Evolutionary conservation across 1,140 invertebrate genomes (phyloP), one percentile per base, ranked within the genome.

Genomic region (Hyphantria cunea): DNA sequence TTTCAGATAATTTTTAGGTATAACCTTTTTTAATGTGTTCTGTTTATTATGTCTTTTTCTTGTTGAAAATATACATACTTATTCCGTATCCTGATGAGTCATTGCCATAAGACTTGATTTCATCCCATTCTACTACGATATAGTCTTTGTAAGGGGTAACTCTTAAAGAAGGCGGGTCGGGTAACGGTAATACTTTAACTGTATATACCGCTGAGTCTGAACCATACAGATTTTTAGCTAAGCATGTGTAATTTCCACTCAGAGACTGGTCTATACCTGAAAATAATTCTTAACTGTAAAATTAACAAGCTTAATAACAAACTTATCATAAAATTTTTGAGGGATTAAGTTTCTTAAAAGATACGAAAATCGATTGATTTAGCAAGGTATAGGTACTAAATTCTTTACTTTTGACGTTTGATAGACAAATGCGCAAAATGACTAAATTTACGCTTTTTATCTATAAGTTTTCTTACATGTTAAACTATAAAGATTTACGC

Each of bases 181-280:
- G 95, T 32, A 95, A 92, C 63, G 95, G 94, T 66, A 96, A 92
- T 1, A 97, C 95, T 68, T 93, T 93, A 10, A 98, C 90, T 2
- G 93, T 92, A 79, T 97, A 97, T 0, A 94, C 93, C 48, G 97
- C 95, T 49, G 94, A 94, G 84, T 97, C 96, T 45, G 94, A 94
- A 0, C 96, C 96, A 82, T 96, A 96, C 8, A 95, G 91, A 87
- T 98, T 97, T 72, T 94, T 94, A 0, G 95, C 96, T 15, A 94
- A 92, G 75, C 97, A 98, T 2, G 96, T 94, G 84, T 97, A 97
- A 90, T 97, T 97, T 10, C 96, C 96, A 61, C 94, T 94, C 11
- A 95, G 85, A 12, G 93, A 92, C 69, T 93, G 92, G 64, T 93
- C 93, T 12, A 91, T 91, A 74, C 84, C 90, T 91, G 47, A 34